Conservation (phyloP, 2,797 vertebrate genomes). For the Enteromius paludinosus region DNA sequence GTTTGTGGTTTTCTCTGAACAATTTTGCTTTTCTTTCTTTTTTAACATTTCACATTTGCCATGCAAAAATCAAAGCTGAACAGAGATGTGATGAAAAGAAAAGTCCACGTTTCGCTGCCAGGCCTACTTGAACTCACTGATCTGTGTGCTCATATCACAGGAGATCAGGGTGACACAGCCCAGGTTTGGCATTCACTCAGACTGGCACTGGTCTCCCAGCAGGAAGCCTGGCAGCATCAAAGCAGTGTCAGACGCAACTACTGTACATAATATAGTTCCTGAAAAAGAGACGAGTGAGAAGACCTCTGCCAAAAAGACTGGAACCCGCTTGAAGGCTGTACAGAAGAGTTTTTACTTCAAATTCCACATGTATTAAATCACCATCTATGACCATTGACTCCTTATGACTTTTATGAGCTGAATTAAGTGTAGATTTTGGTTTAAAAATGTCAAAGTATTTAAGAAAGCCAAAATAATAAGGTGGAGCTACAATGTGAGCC, state of each 20-base stretch:
- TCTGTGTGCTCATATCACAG: slow-evolving; percentile 53
- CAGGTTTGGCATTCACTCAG: slow-evolving; percentile 30
- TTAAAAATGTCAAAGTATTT: background rate
- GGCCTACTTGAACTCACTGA: slow-evolving; percentile 73
- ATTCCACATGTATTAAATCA: background rate
- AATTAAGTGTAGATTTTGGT: background rate
- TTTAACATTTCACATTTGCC: background rate
- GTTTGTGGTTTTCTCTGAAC: no score
- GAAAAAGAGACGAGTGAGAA: background rate
- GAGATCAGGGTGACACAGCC: background rate
- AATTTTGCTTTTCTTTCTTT: background rate
- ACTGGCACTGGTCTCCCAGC: slow-evolving; percentile 38
- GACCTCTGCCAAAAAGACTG: background rate
- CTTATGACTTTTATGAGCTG: background rate
- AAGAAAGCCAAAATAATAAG: background rate
- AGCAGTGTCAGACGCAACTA: slow-evolving; percentile 23
- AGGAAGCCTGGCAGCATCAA: slow-evolving; percentile 23
- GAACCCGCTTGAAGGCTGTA: background rate
- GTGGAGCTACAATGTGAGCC: background rate
- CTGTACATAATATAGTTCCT: slow-evolving; percentile 2
- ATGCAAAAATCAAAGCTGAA: slow-evolving; percentile 63
- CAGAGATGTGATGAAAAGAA: slow-evolving; percentile 54
- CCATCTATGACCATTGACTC: background rate
- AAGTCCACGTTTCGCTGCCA: slow-evolving; percentile 73
- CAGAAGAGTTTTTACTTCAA: background rate